Conservation (phyloP, 37 sponge, comb jelly and placozoan genomes). For the Ephydatia muelleri region DNA sequence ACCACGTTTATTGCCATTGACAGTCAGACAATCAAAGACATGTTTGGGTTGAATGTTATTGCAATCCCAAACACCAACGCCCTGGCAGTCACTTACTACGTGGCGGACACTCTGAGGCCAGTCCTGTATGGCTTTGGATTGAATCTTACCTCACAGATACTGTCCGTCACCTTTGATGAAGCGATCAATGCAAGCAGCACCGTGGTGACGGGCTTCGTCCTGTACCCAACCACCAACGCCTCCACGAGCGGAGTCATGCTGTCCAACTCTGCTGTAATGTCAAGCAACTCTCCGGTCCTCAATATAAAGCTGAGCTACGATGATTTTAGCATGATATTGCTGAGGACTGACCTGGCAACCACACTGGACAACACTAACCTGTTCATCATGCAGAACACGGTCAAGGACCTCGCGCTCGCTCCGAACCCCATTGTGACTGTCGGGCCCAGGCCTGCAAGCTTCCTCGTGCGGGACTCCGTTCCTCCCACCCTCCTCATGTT, state of each 20-base stretch:
- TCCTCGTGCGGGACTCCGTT: conserved; percentile 31
- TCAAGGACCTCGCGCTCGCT: conserved; percentile 54
- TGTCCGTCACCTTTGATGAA: conserved; percentile 85
- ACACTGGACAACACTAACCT: conserved; percentile 55
- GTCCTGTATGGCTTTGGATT: conserved; percentile 59
- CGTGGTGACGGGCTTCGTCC: conserved; percentile 21
- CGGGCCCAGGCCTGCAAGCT: background rate
- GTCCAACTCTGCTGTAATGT: conserved; percentile 29
- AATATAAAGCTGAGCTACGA: conserved; percentile 62
- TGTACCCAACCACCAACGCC: conserved; percentile 29
- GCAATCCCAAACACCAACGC: conserved; percentile 37
- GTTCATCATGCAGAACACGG: conserved; percentile 12
- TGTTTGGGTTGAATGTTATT: conserved; percentile 56
- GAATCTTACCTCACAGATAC: conserved; percentile 70
- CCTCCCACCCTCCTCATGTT: conserved; percentile 54
- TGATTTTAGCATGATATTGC: conserved; percentile 65
- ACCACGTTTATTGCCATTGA: conserved; percentile 77
- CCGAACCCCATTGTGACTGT: conserved; percentile 23
- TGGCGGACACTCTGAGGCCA: conserved; percentile 64
- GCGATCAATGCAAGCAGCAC: conserved; percentile 80
- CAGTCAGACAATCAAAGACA: conserved; percentile 62
- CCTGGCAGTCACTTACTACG: conserved; percentile 22
- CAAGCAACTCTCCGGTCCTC: conserved; percentile 41
- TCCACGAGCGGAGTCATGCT: conserved; percentile 16
- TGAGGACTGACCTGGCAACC: conserved; percentile 60